A percentile compares a stretch with the other conserved stretches of the same genome.
These are phyloP conservation scores for Encarsia formosa DNA, from an alignment of 2,888 invertebrate species.

Conservation along the genomic window DNA sequence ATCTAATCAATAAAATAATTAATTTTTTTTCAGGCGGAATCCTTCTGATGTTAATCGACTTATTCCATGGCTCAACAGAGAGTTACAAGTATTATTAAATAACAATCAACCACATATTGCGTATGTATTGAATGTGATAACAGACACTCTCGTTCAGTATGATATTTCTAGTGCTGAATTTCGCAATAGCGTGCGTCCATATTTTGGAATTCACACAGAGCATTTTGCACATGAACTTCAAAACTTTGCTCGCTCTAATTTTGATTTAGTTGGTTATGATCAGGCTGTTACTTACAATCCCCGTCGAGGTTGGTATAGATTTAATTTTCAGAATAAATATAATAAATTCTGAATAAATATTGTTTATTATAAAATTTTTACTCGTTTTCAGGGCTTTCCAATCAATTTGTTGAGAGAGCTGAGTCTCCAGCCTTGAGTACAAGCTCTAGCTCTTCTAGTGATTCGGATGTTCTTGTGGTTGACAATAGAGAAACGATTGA, in stretches of 20 bases:
- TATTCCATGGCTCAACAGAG: slow-evolving; percentile 84
- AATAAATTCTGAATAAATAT: not conserved
- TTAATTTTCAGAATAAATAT: not conserved
- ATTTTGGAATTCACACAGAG: slow-evolving; percentile 67
- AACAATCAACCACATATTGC: slow-evolving; percentile 63
- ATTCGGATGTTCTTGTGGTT: slow-evolving; percentile 41
- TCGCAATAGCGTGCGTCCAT: slow-evolving; percentile 64
- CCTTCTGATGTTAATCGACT: slow-evolving; percentile 77
- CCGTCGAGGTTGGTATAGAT: slow-evolving; percentile 31
- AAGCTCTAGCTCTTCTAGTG: slow-evolving; percentile 35
- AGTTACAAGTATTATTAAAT: slow-evolving; percentile 71
- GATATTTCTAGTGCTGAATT: slow-evolving; percentile 69
- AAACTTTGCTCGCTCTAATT: slow-evolving; percentile 81
- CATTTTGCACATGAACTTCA: slow-evolving; percentile 89
- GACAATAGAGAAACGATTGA: no score
- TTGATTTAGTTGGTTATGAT: slow-evolving; percentile 81
- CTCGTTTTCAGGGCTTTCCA: slow-evolving; percentile 32
- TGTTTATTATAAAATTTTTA: no score
- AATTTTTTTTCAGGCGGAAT: slow-evolving; percentile 64
- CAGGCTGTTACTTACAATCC: slow-evolving; percentile 64
- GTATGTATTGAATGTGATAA: slow-evolving; percentile 66
- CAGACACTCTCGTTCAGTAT: slow-evolving; percentile 64
- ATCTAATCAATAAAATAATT: not conserved
- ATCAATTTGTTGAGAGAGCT: slow-evolving; percentile 32
- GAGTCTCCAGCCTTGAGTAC: slow-evolving; percentile 34